Evolutionary conservation across 1,140 invertebrate genomes (phyloP).

Genomic region (Lineus longissimus): DNA sequence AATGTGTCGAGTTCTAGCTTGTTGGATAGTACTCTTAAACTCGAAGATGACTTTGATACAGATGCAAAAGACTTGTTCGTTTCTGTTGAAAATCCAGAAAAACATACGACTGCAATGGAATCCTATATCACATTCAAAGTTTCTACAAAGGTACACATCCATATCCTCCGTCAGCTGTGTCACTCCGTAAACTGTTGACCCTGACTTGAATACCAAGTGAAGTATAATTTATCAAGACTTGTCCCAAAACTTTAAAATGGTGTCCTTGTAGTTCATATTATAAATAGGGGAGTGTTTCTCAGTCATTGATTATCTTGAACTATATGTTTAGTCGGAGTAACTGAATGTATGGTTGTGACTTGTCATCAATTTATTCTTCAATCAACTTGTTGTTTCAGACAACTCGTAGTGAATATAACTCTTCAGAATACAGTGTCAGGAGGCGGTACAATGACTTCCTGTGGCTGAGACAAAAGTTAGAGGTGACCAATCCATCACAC

Average conservation of each 20-base stretch:
- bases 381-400: slow-evolving; percentile 54
- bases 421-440: slow-evolving; percentile 66
- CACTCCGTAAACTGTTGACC: too few species aligned
- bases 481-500: slow-evolving; percentile 66
- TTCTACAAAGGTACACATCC: slow-evolving; percentile 61
- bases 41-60: slow-evolving; percentile 44
- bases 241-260: too few species aligned
- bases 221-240: too few species aligned
- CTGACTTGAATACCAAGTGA: too few species aligned
- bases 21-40: slow-evolving; percentile 23
- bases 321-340: too few species aligned
- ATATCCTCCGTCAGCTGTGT: background rate
- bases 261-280: too few species aligned
- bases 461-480: slow-evolving; percentile 67
- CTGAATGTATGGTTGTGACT: too few species aligned
- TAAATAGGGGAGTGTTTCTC: too few species aligned
- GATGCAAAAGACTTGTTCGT: slow-evolving; percentile 62
- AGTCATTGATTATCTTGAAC: too few species aligned
- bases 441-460: slow-evolving; percentile 74
- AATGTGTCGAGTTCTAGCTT: background rate
- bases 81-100: slow-evolving; percentile 73
- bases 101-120: slow-evolving; percentile 70
- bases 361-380: too few species aligned
- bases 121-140: slow-evolving; percentile 72
- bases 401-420: slow-evolving; percentile 64